Conservation (phyloP, 37 sponge, comb jelly and placozoan species). For the Ianthella basta region DNA sequence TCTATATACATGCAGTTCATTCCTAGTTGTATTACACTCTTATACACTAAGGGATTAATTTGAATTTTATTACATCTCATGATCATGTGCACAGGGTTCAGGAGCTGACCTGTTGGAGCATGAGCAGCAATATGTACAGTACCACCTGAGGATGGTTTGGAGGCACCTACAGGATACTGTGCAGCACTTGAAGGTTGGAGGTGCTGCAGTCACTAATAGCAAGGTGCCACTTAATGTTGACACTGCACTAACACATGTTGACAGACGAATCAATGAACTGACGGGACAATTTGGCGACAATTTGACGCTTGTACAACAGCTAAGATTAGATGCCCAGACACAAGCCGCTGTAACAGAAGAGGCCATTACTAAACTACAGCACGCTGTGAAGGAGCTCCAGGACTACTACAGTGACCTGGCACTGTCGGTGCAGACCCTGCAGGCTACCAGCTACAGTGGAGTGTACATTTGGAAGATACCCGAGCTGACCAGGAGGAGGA, state of each 20-base stretch:
- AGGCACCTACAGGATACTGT: neutral
- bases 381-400: constrained; percentile 47
- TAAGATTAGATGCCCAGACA: neutral
- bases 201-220: too few relatives aligned
- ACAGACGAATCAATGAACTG: neutral
- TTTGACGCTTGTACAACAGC: constrained; percentile 1
- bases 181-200: too few relatives aligned
- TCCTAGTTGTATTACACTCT: too few relatives aligned
- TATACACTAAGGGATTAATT: too few relatives aligned
- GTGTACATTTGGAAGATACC: constrained; percentile 82
- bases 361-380: constrained; percentile 43
- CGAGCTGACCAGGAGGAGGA: constrained; percentile 56
- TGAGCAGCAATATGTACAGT: constrained; percentile 23
- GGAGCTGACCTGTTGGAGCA: neutral
- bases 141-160: constrained; percentile 12
- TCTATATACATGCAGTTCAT: neutral
- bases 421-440: constrained; percentile 65
- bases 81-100: constrained; percentile 23
- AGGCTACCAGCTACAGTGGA: constrained; percentile 74
- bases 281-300: constrained; percentile 8
- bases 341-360: constrained; percentile 18
- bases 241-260: neutral
- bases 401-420: constrained; percentile 59
- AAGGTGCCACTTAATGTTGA: too few relatives aligned
- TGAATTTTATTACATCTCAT: too few relatives aligned